These are phyloP conservation scores for Corydoras maculifer DNA, from an alignment of 2,113 vertebrate species.

Conservation along the genomic window DNA sequence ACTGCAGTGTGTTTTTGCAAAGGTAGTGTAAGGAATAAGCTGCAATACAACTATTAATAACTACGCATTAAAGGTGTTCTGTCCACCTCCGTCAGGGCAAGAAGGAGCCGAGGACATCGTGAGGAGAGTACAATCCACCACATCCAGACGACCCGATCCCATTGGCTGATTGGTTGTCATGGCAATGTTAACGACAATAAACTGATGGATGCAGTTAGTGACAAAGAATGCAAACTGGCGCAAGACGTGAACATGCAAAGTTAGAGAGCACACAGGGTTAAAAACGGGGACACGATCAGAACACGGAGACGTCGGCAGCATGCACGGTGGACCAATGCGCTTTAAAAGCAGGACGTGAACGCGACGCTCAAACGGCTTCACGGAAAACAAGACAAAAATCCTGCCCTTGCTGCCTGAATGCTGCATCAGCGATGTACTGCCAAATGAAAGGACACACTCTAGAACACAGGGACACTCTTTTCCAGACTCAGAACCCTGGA, in stretches of 20 bases:
- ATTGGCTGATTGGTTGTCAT: slow-evolving; percentile 73
- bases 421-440: not conserved
- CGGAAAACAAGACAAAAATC: not conserved
- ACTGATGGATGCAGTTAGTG: slow-evolving; percentile 51
- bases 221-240: slow-evolving; percentile 16
- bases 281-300: not conserved
- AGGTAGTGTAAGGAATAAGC: not conserved
- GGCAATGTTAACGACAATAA: slow-evolving; percentile 47
- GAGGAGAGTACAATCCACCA: slow-evolving; percentile 68
- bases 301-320: not conserved
- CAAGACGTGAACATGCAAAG: slow-evolving; percentile 38
- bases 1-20: slow-evolving; percentile 19
- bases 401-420: not conserved
- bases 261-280: slow-evolving; percentile 14
- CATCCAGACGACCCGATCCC: slow-evolving; percentile 42
- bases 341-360: no score
- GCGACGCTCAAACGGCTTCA: no score
- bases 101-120: slow-evolving; percentile 14
- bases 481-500: not conserved
- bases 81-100: not conserved
- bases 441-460: not conserved
- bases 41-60: not conserved
- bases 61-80: not conserved
- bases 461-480: not conserved
- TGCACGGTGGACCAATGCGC: not conserved